A percentile compares a stretch with the other conserved stretches of the same genome.
Evolutionary conservation across 53 echinoderm and acorn worm genomes (phyloP).

Genomic region (Crossaster papposus): DNA sequence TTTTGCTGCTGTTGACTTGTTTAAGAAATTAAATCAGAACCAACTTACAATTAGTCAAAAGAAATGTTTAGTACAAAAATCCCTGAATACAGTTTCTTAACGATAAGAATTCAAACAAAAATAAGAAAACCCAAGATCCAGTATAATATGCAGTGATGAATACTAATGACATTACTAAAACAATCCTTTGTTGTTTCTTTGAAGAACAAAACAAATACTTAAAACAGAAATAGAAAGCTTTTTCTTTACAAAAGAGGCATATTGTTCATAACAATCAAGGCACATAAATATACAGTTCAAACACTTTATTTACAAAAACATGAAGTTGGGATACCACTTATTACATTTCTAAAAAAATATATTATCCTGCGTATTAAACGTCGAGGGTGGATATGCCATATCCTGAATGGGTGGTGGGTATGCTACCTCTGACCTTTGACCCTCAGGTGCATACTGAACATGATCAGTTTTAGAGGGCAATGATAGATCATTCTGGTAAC

Average conservation of each 20-base stretch:
- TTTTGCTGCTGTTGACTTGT: no score
- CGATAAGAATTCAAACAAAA: no score
- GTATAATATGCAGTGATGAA: no score
- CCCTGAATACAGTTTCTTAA: no score
- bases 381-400: slow-evolving; percentile 2
- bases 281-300: background rate
- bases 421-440: background rate
- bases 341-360: slow-evolving; percentile 14
- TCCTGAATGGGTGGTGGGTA: background rate
- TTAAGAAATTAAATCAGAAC: no score
- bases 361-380: background rate
- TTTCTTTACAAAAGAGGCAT: background rate
- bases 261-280: background rate
- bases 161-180: no score
- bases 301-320: background rate
- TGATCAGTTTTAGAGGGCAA: background rate
- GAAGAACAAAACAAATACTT: background rate
- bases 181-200: no score
- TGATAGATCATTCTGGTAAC: background rate
- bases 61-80: no score
- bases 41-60: no score
- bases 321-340: background rate
- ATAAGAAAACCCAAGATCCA: no score
- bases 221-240: background rate
- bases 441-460: background rate